Base-by-base conservation (phyloP, 2,888 invertebrate genomes). In the Boloria euphrosyne region DNA sequence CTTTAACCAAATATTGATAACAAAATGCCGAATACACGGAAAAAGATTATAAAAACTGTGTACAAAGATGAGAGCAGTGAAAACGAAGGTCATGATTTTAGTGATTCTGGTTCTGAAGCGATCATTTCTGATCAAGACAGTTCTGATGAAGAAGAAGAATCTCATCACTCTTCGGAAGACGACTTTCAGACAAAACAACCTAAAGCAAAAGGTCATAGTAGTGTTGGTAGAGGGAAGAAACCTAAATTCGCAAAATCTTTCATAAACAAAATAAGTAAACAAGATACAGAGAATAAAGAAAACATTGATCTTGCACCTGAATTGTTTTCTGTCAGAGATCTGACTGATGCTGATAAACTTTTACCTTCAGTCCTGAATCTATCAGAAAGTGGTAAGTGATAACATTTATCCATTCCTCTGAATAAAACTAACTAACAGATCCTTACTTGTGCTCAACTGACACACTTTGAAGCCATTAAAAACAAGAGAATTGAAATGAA, bases 21-120 rank as follows among this genome's bases (percentile, higher is more conserved):
- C 55, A 76, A 17, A 65, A 90, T 90, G 90, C 90, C 85, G 44
- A 86, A 77, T 51, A 92, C 91, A 13, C 80, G 90, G 44, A 89
- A 91, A 70, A 90, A 89, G 78, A 78, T 82, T 17, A 83, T 86
- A 55, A 90, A 90, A 83, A 89, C 88, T 1, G 83, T 88, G 6
- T 90, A 89, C 69, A 87, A 89, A 82, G 85, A 89, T 58, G 81
- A 82, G 46, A 82, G 84, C 18, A 89, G 87, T 70, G 90, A 87
- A 49, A 83, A 78, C 46, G 84, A 84, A 70, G 78, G 79, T 62
- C 85, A 82, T 16, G 91, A 92, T 76, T 93, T 89, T 65, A 90
- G 89, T 73, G 93, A 92, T 79, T 92, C 93, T 0, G 92, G 92
- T n/a, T 92, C 92, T 0, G 93, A 93, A 6, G 93, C 90, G 0